phyloP scores from a whole-genome alignment of 2,888 invertebrate genomes.

The Leucophenga montana region DNA sequence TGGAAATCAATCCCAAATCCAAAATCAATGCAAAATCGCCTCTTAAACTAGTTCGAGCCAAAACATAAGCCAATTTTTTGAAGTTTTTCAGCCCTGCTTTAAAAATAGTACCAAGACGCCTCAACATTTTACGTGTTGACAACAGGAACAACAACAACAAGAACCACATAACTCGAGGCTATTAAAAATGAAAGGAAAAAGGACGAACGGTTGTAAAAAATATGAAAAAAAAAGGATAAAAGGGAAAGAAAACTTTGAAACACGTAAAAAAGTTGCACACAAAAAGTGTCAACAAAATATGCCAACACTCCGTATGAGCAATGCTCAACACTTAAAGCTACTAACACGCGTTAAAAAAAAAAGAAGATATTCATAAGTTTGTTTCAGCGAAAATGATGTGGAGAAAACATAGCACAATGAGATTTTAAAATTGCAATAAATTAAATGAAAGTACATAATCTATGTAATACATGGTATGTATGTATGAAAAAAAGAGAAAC shows the following conservation, averaged over 20 bases:
- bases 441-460: too few species aligned
- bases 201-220: slow-evolving; percentile 23
- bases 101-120: slow-evolving; percentile 9
- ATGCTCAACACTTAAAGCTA: slow-evolving; percentile 44
- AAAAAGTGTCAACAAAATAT: slow-evolving; percentile 40
- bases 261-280: slow-evolving; percentile 41
- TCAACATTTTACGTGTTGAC: slow-evolving; percentile 27
- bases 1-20: too few species aligned
- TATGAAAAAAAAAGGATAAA: slow-evolving; percentile 39
- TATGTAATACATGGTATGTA: too few species aligned
- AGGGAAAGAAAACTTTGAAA: slow-evolving; percentile 10
- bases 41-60: neutral
- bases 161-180: slow-evolving; percentile 2
- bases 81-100: too few species aligned
- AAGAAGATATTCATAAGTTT: slow-evolving; percentile 29
- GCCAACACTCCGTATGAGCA: slow-evolving; percentile 57
- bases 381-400: neutral
- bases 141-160: slow-evolving; percentile 29
- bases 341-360: neutral
- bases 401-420: too few species aligned
- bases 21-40: too few species aligned
- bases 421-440: too few species aligned
- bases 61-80: too few species aligned
- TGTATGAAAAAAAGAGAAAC: too few species aligned
- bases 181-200: slow-evolving; percentile 28